Evolutionary conservation across 2,797 vertebrate genomes (phyloP).

Genomic region (Sternarchorhynchus goeldii): DNA sequence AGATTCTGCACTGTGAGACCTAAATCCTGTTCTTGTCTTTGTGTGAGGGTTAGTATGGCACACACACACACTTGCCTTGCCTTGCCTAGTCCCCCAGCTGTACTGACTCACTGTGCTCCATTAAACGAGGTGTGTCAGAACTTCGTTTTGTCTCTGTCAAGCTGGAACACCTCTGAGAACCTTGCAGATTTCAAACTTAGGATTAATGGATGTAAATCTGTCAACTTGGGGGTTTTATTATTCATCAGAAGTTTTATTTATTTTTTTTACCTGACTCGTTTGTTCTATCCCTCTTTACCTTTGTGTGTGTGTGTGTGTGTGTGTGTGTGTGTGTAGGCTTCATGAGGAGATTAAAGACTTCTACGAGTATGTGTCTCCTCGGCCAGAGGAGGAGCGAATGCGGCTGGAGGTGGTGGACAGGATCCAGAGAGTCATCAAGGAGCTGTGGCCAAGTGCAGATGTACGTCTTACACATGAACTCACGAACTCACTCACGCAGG

Average conservation of each 20-base stretch:
- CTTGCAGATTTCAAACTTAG: slow-evolving; percentile 62
- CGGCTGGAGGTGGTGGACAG: slow-evolving; percentile 94
- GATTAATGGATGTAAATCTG: slow-evolving; percentile 48
- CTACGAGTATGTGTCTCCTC: slow-evolving; percentile 94
- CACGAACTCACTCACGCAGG: not conserved
- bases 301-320: not conserved
- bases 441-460: slow-evolving; percentile 95
- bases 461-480: slow-evolving; percentile 80
- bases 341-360: slow-evolving; percentile 98
- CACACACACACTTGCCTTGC: not conserved
- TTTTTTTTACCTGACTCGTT: not conserved
- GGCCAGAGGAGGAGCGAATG: slow-evolving; percentile 93
- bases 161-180: slow-evolving; percentile 39
- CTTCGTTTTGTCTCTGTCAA: no score
- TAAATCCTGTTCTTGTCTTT: no score
- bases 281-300: not conserved
- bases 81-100: slow-evolving; percentile 8
- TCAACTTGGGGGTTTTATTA: not conserved
- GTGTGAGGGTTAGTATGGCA: no score
- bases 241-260: not conserved
- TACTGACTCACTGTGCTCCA: not conserved
- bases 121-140: no score
- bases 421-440: slow-evolving; percentile 92
- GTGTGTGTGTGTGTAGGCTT: slow-evolving; percentile 72
- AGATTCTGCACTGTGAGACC: no score